A percentile compares a stretch with the other conserved stretches of the same genome.
These are phyloP conservation scores for Osmerus mordax DNA, from an alignment of 2,113 vertebrate genomes.

Conservation along the genomic window DNA sequence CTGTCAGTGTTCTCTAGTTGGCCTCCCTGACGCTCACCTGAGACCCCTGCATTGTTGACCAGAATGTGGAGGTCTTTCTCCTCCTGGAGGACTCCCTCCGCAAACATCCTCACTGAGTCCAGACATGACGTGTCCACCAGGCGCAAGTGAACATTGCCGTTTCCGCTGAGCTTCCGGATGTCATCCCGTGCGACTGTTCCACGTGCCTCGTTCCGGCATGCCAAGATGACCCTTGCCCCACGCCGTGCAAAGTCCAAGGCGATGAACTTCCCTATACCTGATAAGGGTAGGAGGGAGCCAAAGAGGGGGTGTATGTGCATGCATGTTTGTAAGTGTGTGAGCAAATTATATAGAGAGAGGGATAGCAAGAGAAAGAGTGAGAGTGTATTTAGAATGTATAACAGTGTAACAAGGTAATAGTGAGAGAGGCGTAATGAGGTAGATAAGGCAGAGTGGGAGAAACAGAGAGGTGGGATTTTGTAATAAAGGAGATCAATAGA, in stretches of 20 bases:
- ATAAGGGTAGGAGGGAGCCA: not conserved
- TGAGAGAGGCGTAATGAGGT: too few relatives aligned
- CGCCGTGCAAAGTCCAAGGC: slow-evolving; percentile 78
- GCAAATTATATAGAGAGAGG: not conserved
- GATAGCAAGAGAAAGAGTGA: not conserved
- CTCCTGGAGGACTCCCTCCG: slow-evolving; percentile 61
- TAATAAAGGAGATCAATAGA: too few relatives aligned
- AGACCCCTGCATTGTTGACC: slow-evolving; percentile 79
- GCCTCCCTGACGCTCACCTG: slow-evolving; percentile 54
- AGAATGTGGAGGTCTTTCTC: slow-evolving; percentile 79
- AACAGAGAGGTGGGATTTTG: too few relatives aligned
- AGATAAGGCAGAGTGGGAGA: too few relatives aligned
- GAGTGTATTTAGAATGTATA: not conserved
- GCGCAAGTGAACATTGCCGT: slow-evolving; percentile 67
- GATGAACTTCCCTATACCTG: slow-evolving; percentile 81
- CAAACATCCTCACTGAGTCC: slow-evolving; percentile 77
- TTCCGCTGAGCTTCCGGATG: slow-evolving; percentile 70
- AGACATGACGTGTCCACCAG: slow-evolving; percentile 77
- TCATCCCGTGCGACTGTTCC: slow-evolving; percentile 68
- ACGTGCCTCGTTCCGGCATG: slow-evolving; percentile 68
- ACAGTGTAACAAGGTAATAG: too few relatives aligned
- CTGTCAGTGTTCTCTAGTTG: too few relatives aligned
- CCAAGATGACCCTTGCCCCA: slow-evolving; percentile 81
- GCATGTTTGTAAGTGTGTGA: not conserved
- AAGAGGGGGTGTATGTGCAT: too few relatives aligned